Evolutionary conservation across 2,113 vertebrate genomes (phyloP).

Genomic region (Malurus melanocephalus): DNA sequence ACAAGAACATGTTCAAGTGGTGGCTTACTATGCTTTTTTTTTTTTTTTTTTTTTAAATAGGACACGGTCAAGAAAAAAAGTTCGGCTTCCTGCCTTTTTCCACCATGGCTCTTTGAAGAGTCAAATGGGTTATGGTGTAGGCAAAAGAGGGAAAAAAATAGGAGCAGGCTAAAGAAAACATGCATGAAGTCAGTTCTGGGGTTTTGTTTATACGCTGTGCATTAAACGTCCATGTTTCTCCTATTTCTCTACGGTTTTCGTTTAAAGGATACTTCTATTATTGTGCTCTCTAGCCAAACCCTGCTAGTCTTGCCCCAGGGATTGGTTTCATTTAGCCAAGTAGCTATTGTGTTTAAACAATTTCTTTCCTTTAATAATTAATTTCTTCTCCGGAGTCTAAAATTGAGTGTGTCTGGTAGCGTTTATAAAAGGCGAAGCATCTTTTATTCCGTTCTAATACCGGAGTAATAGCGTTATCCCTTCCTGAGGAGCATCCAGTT

Average conservation of each 20-base stretch:
- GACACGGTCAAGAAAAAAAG: background rate
- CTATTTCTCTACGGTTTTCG: background rate
- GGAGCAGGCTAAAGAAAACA: background rate
- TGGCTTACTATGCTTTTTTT: conserved; percentile 34
- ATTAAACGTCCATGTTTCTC: background rate
- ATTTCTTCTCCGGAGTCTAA: background rate
- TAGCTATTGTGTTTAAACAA: conserved; percentile 37
- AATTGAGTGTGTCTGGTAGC: conserved; percentile 5
- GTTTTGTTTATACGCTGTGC: background rate
- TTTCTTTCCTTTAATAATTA: conserved; percentile 27
- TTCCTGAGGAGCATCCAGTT: background rate
- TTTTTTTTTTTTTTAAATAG: background rate
- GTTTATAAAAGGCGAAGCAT: conserved; percentile 8
- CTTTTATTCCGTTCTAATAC: background rate
- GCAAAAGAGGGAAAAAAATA: background rate
- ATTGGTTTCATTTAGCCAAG: background rate
- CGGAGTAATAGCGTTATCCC: background rate
- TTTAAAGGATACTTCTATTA: background rate
- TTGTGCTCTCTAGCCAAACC: background rate
- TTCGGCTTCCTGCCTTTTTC: background rate
- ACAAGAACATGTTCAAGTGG: conserved; percentile 55
- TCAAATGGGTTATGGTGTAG: background rate
- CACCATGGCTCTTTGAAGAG: background rate
- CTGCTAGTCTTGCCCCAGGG: background rate
- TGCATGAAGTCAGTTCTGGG: background rate